Evolutionary conservation across 2,113 vertebrate species (phyloP).

Genomic region (Lepisosteus osseus): DNA sequence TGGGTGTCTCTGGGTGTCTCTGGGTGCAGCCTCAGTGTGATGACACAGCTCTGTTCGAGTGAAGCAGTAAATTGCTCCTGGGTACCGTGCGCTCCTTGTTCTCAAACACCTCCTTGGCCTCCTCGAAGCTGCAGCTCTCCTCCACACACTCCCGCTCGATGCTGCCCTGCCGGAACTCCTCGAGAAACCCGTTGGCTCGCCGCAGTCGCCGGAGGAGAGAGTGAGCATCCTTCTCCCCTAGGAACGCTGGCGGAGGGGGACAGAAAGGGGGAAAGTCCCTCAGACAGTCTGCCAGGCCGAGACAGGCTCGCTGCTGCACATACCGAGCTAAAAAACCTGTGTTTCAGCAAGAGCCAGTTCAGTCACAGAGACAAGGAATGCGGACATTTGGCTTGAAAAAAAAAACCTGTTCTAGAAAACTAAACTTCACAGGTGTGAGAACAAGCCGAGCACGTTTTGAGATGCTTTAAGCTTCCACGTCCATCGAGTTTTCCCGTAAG

Average conservation of each 20-base stretch:
- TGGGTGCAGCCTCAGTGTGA: too few species aligned
- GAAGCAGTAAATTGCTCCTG: too few species aligned
- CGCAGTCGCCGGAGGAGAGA: slow-evolving; percentile 76
- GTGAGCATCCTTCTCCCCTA: slow-evolving; percentile 72
- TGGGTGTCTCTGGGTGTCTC: too few species aligned
- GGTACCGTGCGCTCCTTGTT: slow-evolving; percentile 80
- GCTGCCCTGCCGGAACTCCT: slow-evolving; percentile 78
- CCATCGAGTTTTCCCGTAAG: too few species aligned
- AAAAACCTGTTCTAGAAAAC: too few species aligned
- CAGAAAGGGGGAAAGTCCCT: background rate
- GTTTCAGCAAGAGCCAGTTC: too few species aligned
- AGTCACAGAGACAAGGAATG: background rate
- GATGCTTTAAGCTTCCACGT: too few species aligned
- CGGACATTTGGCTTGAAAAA: too few species aligned
- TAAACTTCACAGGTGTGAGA: too few species aligned
- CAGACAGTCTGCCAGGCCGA: background rate
- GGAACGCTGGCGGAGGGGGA: slow-evolving; percentile 67
- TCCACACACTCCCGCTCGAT: slow-evolving; percentile 80
- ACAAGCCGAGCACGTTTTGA: too few species aligned
- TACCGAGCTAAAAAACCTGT: too few species aligned
- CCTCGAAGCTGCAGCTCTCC: slow-evolving; percentile 84
- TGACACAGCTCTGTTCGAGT: too few species aligned
- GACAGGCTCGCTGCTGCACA: background rate
- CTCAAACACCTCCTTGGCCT: slow-evolving; percentile 83
- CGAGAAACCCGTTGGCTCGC: slow-evolving; percentile 78